Evolutionary conservation across 1,140 invertebrate species (phyloP), one percentile per base, ranked within the genome.

Genomic region (Tetranychus urticae): DNA sequence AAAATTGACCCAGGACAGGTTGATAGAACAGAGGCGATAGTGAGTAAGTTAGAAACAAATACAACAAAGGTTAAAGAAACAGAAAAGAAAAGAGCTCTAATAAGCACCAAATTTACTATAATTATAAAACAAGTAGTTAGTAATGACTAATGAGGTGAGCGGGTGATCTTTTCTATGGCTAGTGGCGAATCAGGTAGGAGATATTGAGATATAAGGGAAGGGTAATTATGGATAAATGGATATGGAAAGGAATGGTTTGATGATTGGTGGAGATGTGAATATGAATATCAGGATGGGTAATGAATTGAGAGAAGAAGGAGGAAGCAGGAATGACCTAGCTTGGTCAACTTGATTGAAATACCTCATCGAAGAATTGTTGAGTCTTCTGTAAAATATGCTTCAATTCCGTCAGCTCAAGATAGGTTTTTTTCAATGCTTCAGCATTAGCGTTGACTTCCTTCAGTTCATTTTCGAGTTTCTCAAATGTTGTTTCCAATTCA

Each of bases 331-430:
- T 34, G 10, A 34, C 33, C 31, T 10, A 14, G 31, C 2, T n/a
- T 12, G n/a, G 10, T 13, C 37, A 59, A 12, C 8, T 1, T 4
- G 46, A 31, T 10, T 42, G 12, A 50, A 23, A 52, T 80, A 97
- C 92, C 83, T 90, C 88, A 67, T 80, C 81, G 75, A 96, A 94
- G 74, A 94, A 94, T 1, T 78, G 77, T 71, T 92, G 86, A 0
- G 93, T 93, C 71, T 94, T 96, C 68, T 86, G 82, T 48, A 97
- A 77, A 45, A 97, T 90, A 69, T 90, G 85, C 65, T 81, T 84
- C 61, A 97, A 74, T 72, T 98, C 93, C 1, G 85, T 89, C 64
- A 98, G 76, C 70, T 97, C 91, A 61, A 92, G 75, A 71, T 80
- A 96, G 71, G 96, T 97, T 66, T 85, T 84, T 72, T 92, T 90